A percentile compares a stretch with the other conserved stretches of the same genome.
Conservation (phyloP, 2,797 vertebrate species). For the Sebastes wilsoni region DNA sequence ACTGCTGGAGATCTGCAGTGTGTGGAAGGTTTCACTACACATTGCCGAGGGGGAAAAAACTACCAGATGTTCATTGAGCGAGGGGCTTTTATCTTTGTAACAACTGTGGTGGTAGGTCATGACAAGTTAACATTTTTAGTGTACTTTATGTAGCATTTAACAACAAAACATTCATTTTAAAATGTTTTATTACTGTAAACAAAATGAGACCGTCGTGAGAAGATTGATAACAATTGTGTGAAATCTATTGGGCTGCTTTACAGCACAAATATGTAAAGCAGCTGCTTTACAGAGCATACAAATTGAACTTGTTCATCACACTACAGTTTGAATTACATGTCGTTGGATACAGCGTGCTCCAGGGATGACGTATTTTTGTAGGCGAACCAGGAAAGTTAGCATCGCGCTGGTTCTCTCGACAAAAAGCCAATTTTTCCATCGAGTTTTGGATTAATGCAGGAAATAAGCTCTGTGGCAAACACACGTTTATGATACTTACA, state of each 20-base stretch:
- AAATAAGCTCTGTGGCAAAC: no score
- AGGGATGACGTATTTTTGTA: no score
- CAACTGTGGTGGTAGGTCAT: slow-evolving; percentile 7
- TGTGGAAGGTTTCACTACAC: slow-evolving; percentile 23
- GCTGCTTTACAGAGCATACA: neutral
- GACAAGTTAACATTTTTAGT: neutral
- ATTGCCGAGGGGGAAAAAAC: neutral
- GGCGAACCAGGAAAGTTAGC: no score
- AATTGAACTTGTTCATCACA: neutral
- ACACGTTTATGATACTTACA: no score
- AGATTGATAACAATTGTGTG: neutral
- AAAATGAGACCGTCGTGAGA: neutral
- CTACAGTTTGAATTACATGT: slow-evolving; percentile 1
- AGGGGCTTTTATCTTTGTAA: slow-evolving; percentile 7
- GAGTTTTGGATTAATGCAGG: no score
- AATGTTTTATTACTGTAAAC: neutral
- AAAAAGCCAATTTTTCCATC: no score
- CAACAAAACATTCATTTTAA: neutral
- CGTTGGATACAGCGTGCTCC: neutral
- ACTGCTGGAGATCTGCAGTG: slow-evolving; percentile 30
- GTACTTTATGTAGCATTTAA: slow-evolving; percentile 49
- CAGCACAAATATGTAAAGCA: neutral
- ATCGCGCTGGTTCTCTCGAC: no score
- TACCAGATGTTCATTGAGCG: slow-evolving; percentile 6
- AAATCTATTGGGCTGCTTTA: neutral